Evolutionary conservation across 2,888 invertebrate genomes (phyloP), one percentile per base, ranked within the genome.

Genomic region (Lampropteryx suffumata): DNA sequence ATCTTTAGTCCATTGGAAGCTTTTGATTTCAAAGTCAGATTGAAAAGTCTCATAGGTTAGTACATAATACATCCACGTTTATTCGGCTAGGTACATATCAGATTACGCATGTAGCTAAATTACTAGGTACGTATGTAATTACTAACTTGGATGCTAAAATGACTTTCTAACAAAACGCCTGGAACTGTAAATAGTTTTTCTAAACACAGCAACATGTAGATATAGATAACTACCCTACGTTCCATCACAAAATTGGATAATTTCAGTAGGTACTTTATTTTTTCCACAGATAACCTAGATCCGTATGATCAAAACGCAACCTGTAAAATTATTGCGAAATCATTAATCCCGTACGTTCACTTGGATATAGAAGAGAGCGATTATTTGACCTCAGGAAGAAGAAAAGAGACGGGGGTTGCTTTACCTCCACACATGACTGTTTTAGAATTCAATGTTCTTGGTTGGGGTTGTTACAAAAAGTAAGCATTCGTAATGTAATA

Each of bases 271-370:
- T n/a, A n/a, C n/a, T n/a, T n/a, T n/a, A 30, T 41, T 36, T 61
- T 65, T 58, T 44, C 36, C 26, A 44, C 75, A 76, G 91, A 91
- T 45, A 85, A 89, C 60, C 77, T 93, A 29, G 84, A 81, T 55
- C 91, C 92, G 28, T 86, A 86, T 29, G 91, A 93, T 44, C 82
- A 87, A 54, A 92, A 92, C 64, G 75, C 92, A 41, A 61, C 80
- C 14, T 92, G 92, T 27, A 76, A 79, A 29, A 74, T 94, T 30
- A 79, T 73, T 33, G 95, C 91, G 0, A 91, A 91, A 62, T 93
- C 94, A 55, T 65, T 94, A 41, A 84, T 94, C 55, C 94, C 95
- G 0, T 92, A 93, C 63, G 94, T 93, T 64, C 94, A 95, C 71
- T 92, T 95, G 63, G 94, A 94, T 58, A 82, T 94, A 34, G 92